Base-by-base conservation (phyloP, 2,797 vertebrate genomes). In the Bucorvus abyssinicus region DNA sequence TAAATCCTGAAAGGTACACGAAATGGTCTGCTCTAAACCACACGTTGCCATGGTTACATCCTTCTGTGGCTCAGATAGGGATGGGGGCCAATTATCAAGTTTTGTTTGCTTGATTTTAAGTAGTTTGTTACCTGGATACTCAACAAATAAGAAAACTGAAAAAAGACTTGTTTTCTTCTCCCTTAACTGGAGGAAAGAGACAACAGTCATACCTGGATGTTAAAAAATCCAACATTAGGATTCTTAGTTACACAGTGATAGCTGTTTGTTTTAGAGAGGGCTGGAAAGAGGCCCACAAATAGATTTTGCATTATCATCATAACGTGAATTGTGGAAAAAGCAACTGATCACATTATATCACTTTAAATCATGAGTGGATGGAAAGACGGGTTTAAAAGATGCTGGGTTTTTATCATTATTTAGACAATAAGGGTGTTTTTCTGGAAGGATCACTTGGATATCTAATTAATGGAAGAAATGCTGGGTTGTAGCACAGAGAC, bases 121-220 rank as follows among this genome's bases (percentile, higher is more conserved):
- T 98, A 97, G 95, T 98, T 98, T 97, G 97, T 98, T 98, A 98
- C 98, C 97, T 98, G 97, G 98, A 98, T 98, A 98, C 98, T 96
- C 94, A 97, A 97, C 93, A 98, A 98, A 97, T 97, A 98, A 96
- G 94, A 97, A 97, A 96, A 96, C 77, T 73, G 67, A 95, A 90
- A 60, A 89, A 93, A 90, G 20, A 52, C 83, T 96, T 97, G 79
- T 96, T 98, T 98, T 97, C 91, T 94, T 97, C 68, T 96, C 89
- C 57, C 64, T 90, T 97, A 95, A 96, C 92, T 86, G 81, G 89
- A 78, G 40, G 75, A 88, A 95, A 96, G 92, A 96, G 79, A 86
- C 97, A 97, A 93, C 71, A 95, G 60, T 95, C 84, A 93, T 95
- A 40, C 34, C 57, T 85, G 47, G 14, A 64, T 36, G 70, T 82